A percentile compares a stretch with the other conserved stretches of the same genome.
Evolutionary conservation across 1,140 invertebrate species (phyloP).

Genomic region (Panagrolaimus sp.): DNA sequence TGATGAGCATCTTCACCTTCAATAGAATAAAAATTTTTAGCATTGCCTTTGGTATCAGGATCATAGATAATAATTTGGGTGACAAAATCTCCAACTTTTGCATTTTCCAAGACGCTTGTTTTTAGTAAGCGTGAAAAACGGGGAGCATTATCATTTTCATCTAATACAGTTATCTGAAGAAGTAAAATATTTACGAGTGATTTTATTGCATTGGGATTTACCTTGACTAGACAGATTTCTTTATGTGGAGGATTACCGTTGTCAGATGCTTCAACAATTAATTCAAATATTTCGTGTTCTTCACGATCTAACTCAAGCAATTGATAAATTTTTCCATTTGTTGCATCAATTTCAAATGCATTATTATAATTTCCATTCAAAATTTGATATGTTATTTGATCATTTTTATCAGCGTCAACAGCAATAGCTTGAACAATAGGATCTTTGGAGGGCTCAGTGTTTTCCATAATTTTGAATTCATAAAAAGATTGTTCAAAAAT

Average conservation of each 20-base stretch:
- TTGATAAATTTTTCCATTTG: not conserved
- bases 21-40: not conserved
- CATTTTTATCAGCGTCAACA: not conserved
- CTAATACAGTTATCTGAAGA: not conserved
- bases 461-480: not conserved
- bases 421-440: not conserved
- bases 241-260: not conserved
- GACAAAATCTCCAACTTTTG: not conserved
- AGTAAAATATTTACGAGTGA: not conserved
- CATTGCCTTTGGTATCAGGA: not conserved
- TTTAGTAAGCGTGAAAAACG: not conserved
- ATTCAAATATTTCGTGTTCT: not conserved
- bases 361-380: not conserved
- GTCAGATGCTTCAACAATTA: conserved; percentile 1
- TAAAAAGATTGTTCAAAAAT: conserved; percentile 8
- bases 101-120: not conserved
- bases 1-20: not conserved
- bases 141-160: conserved; percentile 7
- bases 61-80: not conserved
- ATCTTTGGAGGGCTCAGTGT: not conserved
- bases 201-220: too few species aligned
- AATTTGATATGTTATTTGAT: not conserved
- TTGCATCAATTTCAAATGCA: conserved; percentile 1
- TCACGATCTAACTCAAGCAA: not conserved
- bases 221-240: too few species aligned